phyloP scores from a whole-genome alignment of 2,113 vertebrate species.

The Dipodomys ordii region DNA sequence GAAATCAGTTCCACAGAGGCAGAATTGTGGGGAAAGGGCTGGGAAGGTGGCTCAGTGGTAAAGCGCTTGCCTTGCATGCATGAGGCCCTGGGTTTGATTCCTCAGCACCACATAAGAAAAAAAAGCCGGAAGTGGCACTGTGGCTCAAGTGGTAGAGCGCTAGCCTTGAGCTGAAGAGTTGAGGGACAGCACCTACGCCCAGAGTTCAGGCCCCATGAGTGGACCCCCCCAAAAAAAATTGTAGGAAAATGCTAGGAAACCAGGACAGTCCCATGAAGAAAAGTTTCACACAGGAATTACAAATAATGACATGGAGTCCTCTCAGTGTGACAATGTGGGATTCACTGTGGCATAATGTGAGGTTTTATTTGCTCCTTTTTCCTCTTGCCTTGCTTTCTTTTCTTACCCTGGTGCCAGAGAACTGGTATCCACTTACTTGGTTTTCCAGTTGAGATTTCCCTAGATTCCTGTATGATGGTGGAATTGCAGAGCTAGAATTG shows the following conservation, averaged over 20 bases:
- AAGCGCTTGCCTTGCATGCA: too few relatives aligned
- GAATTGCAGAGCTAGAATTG: neutral
- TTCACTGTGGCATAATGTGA: slow-evolving; percentile 3
- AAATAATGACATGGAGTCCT: neutral
- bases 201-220: too few relatives aligned
- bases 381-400: neutral
- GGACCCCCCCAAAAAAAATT: too few relatives aligned
- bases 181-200: too few relatives aligned
- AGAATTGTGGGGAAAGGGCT: too few relatives aligned
- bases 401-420: neutral
- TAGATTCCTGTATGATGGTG: neutral
- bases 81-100: too few relatives aligned
- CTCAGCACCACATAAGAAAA: too few relatives aligned
- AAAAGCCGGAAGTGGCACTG: too few relatives aligned
- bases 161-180: too few relatives aligned
- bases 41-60: too few relatives aligned
- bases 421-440: neutral
- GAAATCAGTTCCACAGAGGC: neutral
- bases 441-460: neutral
- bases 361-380: neutral
- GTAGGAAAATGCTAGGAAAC: neutral
- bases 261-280: neutral
- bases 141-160: too few relatives aligned
- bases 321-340: neutral
- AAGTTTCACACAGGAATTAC: neutral